Evolutionary conservation across 2,888 invertebrate species (phyloP).

Genomic region (Stenodema calcarata): DNA sequence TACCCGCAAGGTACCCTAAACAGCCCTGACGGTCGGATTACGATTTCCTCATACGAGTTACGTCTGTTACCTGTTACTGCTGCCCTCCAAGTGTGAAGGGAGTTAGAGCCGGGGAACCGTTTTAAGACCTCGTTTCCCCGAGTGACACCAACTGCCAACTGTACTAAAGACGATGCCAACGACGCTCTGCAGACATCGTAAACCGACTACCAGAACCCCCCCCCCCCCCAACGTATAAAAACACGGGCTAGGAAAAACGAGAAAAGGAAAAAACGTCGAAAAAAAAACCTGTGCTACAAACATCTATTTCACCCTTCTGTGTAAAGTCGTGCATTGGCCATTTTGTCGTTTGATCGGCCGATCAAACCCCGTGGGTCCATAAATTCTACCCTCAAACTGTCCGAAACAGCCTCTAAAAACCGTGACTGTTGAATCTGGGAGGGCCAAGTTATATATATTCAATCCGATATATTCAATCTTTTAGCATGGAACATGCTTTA

Average conservation of each 20-base stretch:
- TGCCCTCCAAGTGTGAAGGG: not conserved
- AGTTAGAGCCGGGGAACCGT: not conserved
- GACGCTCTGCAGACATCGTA: slow-evolving; percentile 20
- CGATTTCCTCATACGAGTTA: not conserved
- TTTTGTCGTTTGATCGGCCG: not conserved
- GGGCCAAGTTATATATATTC: no score
- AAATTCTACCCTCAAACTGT: not conserved
- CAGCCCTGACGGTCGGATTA: not conserved
- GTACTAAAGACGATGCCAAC: slow-evolving; percentile 3
- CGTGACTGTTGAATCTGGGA: not conserved
- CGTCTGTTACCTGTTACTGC: not conserved
- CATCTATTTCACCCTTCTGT: not conserved
- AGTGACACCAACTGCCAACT: not conserved
- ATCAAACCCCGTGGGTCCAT: not conserved
- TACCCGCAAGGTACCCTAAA: not conserved
- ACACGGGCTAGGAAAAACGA: not conserved
- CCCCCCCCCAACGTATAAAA: not conserved
- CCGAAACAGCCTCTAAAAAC: not conserved
- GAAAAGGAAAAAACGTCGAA: not conserved
- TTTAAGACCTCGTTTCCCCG: not conserved
- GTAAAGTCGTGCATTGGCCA: not conserved
- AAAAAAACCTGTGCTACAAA: not conserved
- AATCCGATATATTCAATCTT: no score
- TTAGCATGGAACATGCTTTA: no score
- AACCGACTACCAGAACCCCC: not conserved